A percentile compares a stretch with the other conserved stretches of the same genome.
Evolutionary conservation across 2,888 invertebrate genomes (phyloP).

Genomic region (Clepsis dumicolana): DNA sequence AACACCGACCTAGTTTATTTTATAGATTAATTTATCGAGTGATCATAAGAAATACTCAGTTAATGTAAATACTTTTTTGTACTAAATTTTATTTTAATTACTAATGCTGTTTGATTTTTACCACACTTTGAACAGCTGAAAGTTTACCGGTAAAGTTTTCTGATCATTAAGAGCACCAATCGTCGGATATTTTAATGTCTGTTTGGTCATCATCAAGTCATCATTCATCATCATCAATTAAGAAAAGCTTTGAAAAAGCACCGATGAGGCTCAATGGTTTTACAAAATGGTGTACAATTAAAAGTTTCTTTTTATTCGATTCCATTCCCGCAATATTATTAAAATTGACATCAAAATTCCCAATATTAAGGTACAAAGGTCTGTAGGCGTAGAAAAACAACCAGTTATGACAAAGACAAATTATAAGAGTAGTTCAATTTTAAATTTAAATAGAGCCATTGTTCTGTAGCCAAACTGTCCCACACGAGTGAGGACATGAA

Average conservation of each 20-base stretch:
- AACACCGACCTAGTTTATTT: slow-evolving; percentile 38
- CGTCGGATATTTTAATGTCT: too few species aligned
- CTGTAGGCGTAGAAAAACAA: slow-evolving; percentile 39
- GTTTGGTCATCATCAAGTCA: too few species aligned
- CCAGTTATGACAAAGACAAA: slow-evolving; percentile 38
- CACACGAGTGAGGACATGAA: slow-evolving; percentile 37
- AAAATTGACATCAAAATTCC: background rate
- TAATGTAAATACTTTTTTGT: slow-evolving; percentile 72
- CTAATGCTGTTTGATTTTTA: slow-evolving; percentile 33
- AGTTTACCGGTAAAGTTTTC: background rate
- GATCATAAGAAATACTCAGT: slow-evolving; percentile 66
- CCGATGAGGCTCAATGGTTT: background rate
- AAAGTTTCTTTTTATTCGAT: background rate
- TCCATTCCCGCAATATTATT: background rate
- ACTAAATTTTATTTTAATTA: slow-evolving; percentile 49
- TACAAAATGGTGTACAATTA: too few species aligned
- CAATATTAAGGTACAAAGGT: background rate
- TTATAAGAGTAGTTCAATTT: slow-evolving; percentile 43
- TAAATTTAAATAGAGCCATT: slow-evolving; percentile 50
- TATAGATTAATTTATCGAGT: slow-evolving; percentile 57
- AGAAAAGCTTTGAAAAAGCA: too few species aligned
- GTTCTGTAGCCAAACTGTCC: slow-evolving; percentile 42
- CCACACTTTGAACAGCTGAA: background rate
- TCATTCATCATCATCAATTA: too few species aligned
- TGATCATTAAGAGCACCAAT: too few species aligned